Evolutionary conservation across 2,888 invertebrate species (phyloP), one percentile per base, ranked within the genome.

Genomic region (Agrotis puta): DNA sequence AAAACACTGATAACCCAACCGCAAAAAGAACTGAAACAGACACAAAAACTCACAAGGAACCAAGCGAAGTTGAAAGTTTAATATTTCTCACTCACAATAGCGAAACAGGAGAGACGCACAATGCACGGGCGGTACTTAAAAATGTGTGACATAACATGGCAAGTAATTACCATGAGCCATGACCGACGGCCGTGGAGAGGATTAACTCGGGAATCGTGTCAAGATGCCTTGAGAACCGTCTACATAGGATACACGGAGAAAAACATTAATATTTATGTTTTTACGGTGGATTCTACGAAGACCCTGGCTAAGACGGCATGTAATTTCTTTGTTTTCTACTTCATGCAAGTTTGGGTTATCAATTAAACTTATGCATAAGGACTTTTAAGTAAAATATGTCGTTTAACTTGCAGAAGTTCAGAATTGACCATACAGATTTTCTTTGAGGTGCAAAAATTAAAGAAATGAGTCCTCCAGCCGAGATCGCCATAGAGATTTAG

Each of bases 131-230:
- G 69, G 77, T 69, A 79, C 76, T 85, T 77, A 82, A 85, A 83
- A 78, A 77, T 79, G 75, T 84, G 63, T 87, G 87, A 86, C 87
- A 86, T 86, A 85, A 84, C 81, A 72, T 63, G 63, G 73, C 68
- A 57, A 66, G 69, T 83, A 83, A 84, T 85, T 79, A 77, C 74
- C 24, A 43, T 57, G 43, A 63, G 69, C 77, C 84, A 74, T 85
- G 86, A 83, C 83, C 71, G 76, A 66, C 82, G 82, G 70, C 82
- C 85, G 81, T 81, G 75, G 47, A 54, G 73, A 48, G 78, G 77
- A 85, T 85, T 81, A 85, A 64, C 76, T 69, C 54, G 71, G 84
- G 65, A 85, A 85, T 78, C 83, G 70, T 85, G 86, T 85, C 86
- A 85, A 85, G 82, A 74, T 74, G 76, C 64, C 72, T 72, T 64